Conservation (phyloP, 1,140 invertebrate species). For the Drosophila equinoxialis region DNA sequence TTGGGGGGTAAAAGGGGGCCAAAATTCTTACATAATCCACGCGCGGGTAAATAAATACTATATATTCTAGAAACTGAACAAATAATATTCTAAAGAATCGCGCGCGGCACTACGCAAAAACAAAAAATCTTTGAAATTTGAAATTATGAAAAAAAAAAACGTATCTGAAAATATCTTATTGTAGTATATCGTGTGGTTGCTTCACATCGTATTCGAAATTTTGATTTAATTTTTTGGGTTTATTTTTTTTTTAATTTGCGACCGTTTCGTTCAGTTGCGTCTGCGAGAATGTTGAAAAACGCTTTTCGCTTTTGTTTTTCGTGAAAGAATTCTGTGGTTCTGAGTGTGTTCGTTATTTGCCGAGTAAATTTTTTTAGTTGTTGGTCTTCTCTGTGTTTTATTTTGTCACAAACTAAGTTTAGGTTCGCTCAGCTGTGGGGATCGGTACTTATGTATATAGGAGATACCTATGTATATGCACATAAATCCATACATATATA, state of each 20-base stretch:
- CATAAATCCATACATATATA: background rate
- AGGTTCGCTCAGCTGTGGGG: slow-evolving; percentile 17
- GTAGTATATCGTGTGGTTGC: slow-evolving; percentile 7
- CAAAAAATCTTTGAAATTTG: slow-evolving; percentile 54
- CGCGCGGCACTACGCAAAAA: slow-evolving; percentile 47
- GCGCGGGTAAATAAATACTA: slow-evolving; percentile 65
- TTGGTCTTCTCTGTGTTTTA: slow-evolving; percentile 36
- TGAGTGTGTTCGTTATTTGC: slow-evolving; percentile 9
- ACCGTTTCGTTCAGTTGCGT: slow-evolving; percentile 64
- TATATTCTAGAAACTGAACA: background rate
- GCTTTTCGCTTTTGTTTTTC: slow-evolving; percentile 63
- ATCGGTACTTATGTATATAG: background rate
- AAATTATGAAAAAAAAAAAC: slow-evolving; percentile 62
- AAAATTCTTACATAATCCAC: slow-evolving; percentile 63
- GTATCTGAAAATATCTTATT: slow-evolving; percentile 50
- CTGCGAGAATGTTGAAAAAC: slow-evolving; percentile 69
- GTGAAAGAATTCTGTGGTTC: slow-evolving; percentile 16
- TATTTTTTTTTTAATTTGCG: slow-evolving; percentile 22
- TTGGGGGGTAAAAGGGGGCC: background rate
- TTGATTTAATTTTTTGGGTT: background rate
- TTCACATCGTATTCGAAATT: background rate
- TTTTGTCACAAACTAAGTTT: slow-evolving; percentile 49
- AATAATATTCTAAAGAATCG: slow-evolving; percentile 46
- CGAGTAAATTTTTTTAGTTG: slow-evolving; percentile 27
- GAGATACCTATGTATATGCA: background rate